phyloP scores from a whole-genome alignment of 1,140 invertebrate species.

The Neoseiulus cucumeris region DNA sequence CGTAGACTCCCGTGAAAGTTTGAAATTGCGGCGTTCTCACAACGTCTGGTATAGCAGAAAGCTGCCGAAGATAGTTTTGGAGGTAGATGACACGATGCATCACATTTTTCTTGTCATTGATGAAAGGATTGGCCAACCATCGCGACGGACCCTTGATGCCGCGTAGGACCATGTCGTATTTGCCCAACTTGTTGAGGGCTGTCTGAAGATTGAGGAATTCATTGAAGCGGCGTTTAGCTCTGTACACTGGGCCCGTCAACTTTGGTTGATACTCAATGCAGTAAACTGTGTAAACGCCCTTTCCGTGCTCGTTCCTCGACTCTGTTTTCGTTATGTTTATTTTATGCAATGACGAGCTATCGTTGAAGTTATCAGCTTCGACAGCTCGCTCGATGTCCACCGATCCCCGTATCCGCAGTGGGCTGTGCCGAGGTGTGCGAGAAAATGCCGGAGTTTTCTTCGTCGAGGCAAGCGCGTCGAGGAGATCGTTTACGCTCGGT shows the following conservation, averaged over 20 bases:
- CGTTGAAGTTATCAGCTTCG: neutral
- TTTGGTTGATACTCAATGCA: neutral
- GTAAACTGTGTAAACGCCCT: conserved; percentile 6
- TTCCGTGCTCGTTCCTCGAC: neutral
- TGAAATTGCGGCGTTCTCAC: neutral
- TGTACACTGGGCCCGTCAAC: neutral
- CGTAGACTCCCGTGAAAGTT: neutral
- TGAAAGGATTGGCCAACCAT: neutral
- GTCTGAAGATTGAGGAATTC: conserved; percentile 6
- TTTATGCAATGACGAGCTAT: neutral
- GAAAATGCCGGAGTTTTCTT: neutral
- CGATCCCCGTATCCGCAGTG: neutral
- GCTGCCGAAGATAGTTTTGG: neutral
- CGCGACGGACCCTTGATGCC: conserved; percentile 1
- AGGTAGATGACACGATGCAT: neutral
- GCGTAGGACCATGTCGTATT: neutral
- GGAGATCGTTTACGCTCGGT: conserved; percentile 2
- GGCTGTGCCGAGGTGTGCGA: neutral
- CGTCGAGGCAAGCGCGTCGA: neutral
- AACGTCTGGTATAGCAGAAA: neutral
- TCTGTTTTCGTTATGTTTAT: neutral
- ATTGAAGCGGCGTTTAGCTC: neutral
- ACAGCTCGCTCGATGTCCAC: conserved; percentile 6
- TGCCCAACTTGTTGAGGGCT: neutral
- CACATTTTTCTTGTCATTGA: conserved; percentile 1